Evolutionary conservation across 2,888 invertebrate species (phyloP).

Genomic region (Idaea straminata): DNA sequence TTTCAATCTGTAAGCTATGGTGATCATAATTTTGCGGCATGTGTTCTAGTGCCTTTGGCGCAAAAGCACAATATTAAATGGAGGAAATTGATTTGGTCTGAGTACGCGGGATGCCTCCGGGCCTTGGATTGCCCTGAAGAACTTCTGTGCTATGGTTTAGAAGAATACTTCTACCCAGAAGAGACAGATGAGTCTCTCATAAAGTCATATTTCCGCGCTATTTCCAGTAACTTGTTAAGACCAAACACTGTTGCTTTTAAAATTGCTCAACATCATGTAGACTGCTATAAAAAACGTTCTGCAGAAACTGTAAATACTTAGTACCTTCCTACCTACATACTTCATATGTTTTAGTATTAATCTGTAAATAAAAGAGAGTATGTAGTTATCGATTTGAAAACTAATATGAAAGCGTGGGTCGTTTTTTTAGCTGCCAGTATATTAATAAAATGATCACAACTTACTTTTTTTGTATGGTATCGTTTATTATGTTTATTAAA

Average conservation of each 20-base stretch:
- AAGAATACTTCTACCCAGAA: constrained; percentile 86
- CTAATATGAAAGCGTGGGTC: too few species aligned
- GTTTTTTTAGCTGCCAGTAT: too few species aligned
- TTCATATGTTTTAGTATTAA: neutral
- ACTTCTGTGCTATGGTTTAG: constrained; percentile 82
- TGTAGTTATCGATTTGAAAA: too few species aligned
- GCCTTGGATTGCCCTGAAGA: constrained; percentile 84
- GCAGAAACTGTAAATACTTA: constrained; percentile 10
- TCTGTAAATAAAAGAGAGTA: neutral
- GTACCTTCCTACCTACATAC: neutral
- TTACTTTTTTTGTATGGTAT: neutral
- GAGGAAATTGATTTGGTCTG: constrained; percentile 93
- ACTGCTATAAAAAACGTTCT: constrained; percentile 67
- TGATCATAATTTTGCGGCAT: constrained; percentile 88
- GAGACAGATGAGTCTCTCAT: constrained; percentile 88
- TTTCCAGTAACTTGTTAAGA: constrained; percentile 81
- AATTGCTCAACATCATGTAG: constrained; percentile 86
- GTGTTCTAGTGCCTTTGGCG: constrained; percentile 90
- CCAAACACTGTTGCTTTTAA: constrained; percentile 81
- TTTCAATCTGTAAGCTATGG: constrained; percentile 95
- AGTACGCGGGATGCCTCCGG: constrained; percentile 87
- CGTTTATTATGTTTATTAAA: neutral
- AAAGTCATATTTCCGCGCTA: constrained; percentile 84
- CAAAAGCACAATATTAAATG: constrained; percentile 89
- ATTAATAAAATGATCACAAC: too few species aligned